Base-by-base conservation (phyloP, 53 echinoderm and acorn worm species). In the Arbacia lixula region DNA sequence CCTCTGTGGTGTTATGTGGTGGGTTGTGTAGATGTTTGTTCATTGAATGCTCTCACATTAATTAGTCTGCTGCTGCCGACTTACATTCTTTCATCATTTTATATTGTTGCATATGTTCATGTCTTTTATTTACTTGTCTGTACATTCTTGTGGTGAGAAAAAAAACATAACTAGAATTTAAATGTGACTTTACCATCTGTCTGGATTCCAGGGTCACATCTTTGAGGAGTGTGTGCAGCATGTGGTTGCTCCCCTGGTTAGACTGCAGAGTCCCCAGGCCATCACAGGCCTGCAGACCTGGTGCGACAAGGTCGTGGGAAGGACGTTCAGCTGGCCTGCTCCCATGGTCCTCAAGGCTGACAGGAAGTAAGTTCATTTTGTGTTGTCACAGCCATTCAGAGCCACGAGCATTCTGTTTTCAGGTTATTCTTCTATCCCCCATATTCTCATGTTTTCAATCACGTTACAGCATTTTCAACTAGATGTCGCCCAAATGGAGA, bases 191-290 rank as follows among this genome's bases (percentile, higher is more conserved):
- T n/a, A n/a, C n/a, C n/a, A n/a, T n/a, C n/a, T n/a, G n/a, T n/a
- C n/a, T n/a, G n/a, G n/a, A n/a, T 34, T 50, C 1, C 52, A 95
- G 95, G 91, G 91, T 53, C 87, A 86, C 6, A 42, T 77, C 30
- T 97, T 97, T 92, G 98, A 97, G 83, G 93, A 97, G 53, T 87
- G 88, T 2, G 53, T 92, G 3, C 86, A 86, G 71, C 87, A 81
- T 37, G 92, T 94, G 1, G 75, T 92, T 10, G 58, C 46, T 52
- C 87, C 92, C 84, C 64, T 87, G 11, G 85, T 89, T 12, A 83
- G 86, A 67, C 88, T 97, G 0, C 90, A 72, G 25, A 72, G 84
- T 55, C 88, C 94, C 37, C 92, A 94, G 36, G 72, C 91, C 83
- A 94, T 94, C 78, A 43, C 58, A 0, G 98, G 98, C 19, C 71